Evolutionary conservation across 2,797 vertebrate species (phyloP).

Genomic region (Orestias chungarensis): DNA sequence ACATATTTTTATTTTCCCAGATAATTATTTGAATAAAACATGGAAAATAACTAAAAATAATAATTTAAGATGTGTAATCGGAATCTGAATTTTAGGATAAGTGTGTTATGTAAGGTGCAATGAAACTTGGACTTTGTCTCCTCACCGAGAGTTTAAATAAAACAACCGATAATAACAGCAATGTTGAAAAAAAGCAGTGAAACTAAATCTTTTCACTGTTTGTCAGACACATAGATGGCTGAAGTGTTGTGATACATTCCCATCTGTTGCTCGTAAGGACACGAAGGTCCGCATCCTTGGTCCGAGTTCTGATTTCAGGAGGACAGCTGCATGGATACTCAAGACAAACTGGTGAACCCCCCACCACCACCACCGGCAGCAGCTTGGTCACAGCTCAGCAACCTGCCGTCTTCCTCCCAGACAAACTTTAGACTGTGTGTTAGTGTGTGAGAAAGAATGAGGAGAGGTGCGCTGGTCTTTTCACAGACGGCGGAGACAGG

Average conservation of each 20-base stretch:
- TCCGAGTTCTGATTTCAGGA: conserved; percentile 73
- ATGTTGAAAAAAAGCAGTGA: too few relatives aligned
- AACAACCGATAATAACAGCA: neutral
- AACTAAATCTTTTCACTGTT: conserved; percentile 3
- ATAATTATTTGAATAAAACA: too few relatives aligned
- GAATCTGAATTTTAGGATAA: too few relatives aligned
- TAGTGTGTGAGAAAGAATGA: conserved; percentile 21
- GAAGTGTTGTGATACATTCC: conserved; percentile 33
- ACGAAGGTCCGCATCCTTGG: conserved; percentile 31
- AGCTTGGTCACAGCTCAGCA: conserved; percentile 62
- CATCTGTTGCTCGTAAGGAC: conserved; percentile 56
- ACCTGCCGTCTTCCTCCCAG: conserved; percentile 59
- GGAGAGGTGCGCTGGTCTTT: conserved; percentile 50
- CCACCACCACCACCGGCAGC: neutral
- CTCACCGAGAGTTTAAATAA: neutral
- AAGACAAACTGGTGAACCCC: conserved; percentile 42
- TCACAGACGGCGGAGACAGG: conserved; percentile 76
- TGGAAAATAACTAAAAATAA: too few relatives aligned
- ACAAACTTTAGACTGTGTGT: conserved; percentile 36
- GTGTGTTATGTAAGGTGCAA: neutral
- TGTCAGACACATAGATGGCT: conserved; percentile 11
- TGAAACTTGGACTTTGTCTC: neutral
- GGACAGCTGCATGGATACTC: conserved; percentile 71
- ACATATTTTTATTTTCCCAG: too few relatives aligned
- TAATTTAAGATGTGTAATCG: too few relatives aligned